Evolutionary conservation across 2,113 vertebrate species (phyloP).

Genomic region (Triplophysa tibetana): DNA sequence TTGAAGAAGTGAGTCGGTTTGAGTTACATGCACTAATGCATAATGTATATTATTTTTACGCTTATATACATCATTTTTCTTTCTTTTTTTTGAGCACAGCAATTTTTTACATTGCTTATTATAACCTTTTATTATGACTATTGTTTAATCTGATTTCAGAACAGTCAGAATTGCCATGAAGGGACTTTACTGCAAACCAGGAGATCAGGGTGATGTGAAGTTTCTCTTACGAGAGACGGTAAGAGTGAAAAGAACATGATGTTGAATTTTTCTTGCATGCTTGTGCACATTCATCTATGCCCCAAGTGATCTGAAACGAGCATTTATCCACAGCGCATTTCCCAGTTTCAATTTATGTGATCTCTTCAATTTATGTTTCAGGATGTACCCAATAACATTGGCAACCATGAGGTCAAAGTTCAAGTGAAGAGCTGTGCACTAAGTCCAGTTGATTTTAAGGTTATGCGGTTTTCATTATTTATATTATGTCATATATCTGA

Average conservation of each 20-base stretch:
- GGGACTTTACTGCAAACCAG: constrained; percentile 79
- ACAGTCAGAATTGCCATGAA: constrained; percentile 70
- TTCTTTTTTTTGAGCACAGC: neutral
- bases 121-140: neutral
- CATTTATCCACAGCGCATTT: neutral
- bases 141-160: neutral
- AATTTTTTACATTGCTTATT: neutral
- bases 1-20: neutral
- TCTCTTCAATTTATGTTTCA: constrained; percentile 53
- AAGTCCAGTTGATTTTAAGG: constrained; percentile 86
- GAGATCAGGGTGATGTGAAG: constrained; percentile 71
- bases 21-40: neutral
- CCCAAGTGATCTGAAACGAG: neutral
- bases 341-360: neutral
- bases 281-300: neutral
- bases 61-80: neutral
- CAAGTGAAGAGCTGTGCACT: constrained; percentile 93
- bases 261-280: neutral
- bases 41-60: neutral
- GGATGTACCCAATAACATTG: constrained; percentile 71
- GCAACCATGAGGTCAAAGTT: constrained; percentile 83
- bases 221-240: constrained; percentile 84
- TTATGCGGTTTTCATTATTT: constrained; percentile 57
- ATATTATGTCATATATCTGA: neutral
- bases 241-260: constrained; percentile 49